Percentiles rank a stretch among this genome's conserved stretches.
These are phyloP conservation scores for Ophion ellenae DNA, from an alignment of 2,888 invertebrate genomes.

Conservation along the genomic window DNA sequence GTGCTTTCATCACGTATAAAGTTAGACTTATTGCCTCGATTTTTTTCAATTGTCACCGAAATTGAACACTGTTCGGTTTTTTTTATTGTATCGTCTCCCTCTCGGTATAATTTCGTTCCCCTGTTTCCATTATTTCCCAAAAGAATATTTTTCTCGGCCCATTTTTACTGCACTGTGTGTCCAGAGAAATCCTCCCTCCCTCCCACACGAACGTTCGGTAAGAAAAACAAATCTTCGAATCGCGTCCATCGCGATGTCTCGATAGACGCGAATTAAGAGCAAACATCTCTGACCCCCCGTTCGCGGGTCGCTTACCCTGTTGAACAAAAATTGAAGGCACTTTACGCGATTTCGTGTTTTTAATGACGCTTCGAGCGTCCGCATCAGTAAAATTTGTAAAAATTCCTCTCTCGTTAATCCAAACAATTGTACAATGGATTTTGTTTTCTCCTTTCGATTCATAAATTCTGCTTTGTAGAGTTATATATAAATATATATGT, in stretches of 20 bases:
- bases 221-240: constrained; percentile 3
- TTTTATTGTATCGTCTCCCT: constrained; percentile 16
- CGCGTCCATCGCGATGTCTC: neutral
- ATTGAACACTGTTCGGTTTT: constrained; percentile 37
- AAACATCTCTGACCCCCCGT: neutral
- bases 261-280: neutral
- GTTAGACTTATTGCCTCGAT: constrained; percentile 58
- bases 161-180: neutral
- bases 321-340: constrained; percentile 63
- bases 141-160: neutral
- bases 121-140: constrained; percentile 16
- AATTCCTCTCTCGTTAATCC: constrained; percentile 41
- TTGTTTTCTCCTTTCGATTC: neutral
- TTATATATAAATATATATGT: constrained; percentile 32
- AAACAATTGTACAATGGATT: constrained; percentile 26
- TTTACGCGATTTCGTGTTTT: constrained; percentile 38
- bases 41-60: constrained; percentile 38
- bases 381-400: constrained; percentile 50
- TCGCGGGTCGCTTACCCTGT: neutral
- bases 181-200: neutral
- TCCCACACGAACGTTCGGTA: neutral
- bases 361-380: constrained; percentile 59
- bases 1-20: constrained; percentile 22
- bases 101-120: constrained; percentile 2
- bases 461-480: constrained; percentile 13